A percentile compares a stretch with the other conserved stretches of the same genome.
These are phyloP conservation scores for Colostygia pectinataria DNA, from an alignment of 2,888 invertebrate genomes.

Conservation along the genomic window DNA sequence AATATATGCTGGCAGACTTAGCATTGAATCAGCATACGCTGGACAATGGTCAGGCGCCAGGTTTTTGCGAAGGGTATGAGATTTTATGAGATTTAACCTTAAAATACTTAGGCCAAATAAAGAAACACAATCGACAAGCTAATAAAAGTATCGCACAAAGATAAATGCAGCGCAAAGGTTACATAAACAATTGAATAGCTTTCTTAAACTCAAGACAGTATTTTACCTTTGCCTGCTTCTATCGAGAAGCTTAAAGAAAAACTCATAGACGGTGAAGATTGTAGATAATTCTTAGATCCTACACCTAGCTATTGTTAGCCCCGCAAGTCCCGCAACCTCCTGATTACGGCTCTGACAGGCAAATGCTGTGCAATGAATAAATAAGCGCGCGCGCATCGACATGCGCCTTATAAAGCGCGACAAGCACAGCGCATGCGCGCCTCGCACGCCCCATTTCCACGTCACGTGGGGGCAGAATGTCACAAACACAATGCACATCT, in stretches of 20 bases:
- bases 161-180: no score
- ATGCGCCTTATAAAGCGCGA: slow-evolving; percentile 62
- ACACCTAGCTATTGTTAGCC: no score
- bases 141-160: no score
- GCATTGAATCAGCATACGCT: slow-evolving; percentile 51
- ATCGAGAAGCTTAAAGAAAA: no score
- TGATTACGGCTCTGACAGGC: slow-evolving; percentile 7
- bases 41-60: slow-evolving; percentile 41
- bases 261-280: no score
- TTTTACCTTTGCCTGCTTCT: no score
- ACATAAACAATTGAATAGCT: no score
- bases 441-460: slow-evolving; percentile 44
- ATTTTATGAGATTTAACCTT: no score
- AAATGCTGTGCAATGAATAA: slow-evolving; percentile 57
- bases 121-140: no score
- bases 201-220: no score
- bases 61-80: neutral
- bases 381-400: slow-evolving; percentile 53
- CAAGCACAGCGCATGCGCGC: slow-evolving; percentile 49
- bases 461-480: slow-evolving; percentile 54
- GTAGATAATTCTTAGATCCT: no score
- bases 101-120: no score
- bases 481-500: slow-evolving; percentile 34
- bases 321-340: neutral
- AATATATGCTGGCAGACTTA: slow-evolving; percentile 47